Percentiles rank a stretch among this genome's conserved stretches.
Evolutionary conservation across 2,888 invertebrate genomes (phyloP).

Genomic region (Eristalinus aeneus): DNA sequence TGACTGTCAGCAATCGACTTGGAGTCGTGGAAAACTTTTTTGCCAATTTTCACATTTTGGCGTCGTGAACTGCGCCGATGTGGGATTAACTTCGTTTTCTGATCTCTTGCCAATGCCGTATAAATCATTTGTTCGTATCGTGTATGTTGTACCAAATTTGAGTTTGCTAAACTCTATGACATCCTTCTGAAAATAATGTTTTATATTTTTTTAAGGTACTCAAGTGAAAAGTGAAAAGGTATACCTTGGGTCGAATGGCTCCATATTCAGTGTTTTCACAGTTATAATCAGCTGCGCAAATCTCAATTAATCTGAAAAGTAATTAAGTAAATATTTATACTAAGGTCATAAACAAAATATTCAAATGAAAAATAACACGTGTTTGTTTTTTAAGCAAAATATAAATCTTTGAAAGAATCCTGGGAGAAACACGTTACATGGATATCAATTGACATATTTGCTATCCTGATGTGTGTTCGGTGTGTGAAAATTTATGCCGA

Average conservation of each 20-base stretch:
- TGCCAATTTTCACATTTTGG: slow-evolving; percentile 79
- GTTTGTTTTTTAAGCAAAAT: too few relatives aligned
- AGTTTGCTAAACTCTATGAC: slow-evolving; percentile 79
- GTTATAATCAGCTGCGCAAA: slow-evolving; percentile 78
- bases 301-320: slow-evolving; percentile 77
- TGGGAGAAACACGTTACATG: too few relatives aligned
- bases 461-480: too few relatives aligned
- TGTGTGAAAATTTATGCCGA: too few relatives aligned
- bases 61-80: slow-evolving; percentile 75
- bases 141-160: slow-evolving; percentile 79
- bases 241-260: slow-evolving; percentile 78
- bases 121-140: slow-evolving; percentile 74
- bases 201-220: background rate
- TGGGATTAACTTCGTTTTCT: slow-evolving; percentile 45
- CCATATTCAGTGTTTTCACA: slow-evolving; percentile 79
- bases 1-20: slow-evolving; percentile 77
- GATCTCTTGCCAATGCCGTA: slow-evolving; percentile 21
- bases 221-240: background rate
- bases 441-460: too few relatives aligned
- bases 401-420: too few relatives aligned
- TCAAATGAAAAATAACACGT: too few relatives aligned
- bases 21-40: slow-evolving; percentile 78
- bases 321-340: slow-evolving; percentile 23
- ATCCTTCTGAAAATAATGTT: slow-evolving; percentile 76
- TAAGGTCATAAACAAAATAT: background rate